Base-by-base conservation (phyloP, 2,797 vertebrate genomes). In the Rhynchotus rufescens region DNA sequence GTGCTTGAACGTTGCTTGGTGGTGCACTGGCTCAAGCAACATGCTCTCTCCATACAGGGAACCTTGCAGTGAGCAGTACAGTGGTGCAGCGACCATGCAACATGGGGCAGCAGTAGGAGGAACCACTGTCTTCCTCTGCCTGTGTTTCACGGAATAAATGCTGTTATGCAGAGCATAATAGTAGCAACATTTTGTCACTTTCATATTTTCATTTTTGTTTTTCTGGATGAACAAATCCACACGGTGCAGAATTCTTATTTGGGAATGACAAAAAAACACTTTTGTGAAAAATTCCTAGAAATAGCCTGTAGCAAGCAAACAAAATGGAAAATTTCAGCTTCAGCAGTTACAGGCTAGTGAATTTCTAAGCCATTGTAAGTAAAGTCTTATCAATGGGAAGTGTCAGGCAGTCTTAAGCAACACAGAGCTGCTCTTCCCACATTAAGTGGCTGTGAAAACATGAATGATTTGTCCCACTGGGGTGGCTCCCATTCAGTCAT, bases 401-500 rank as follows among this genome's bases (percentile, higher is more conserved):
- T 14, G 10, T 59, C 87, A 91, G 71, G 56, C 52, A 34, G 80
- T 61, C 71, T 61, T 40, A 52, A 76, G 74, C 36, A 67, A 45
- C 16, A 1, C 30, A 6, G 42, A 84, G 54, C 66, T 83, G 34
- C 51, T 19, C 26, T 77, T 34, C 51, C 49, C 32, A 57, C 71
- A 3, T 13, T 4, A 2, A 87, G 74, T 52, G n/a, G 36, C 67
- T 10, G 0, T n/a, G 64, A 80, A 87, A 85, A 91, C 56, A 57
- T 2, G 3, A 0, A 30, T 13, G 51, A 82, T 86, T 82, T 84
- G 60, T 93, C 89, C 81, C 69, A 66, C 57, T 88, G 81, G 81
- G 91, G 80, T 81, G 56, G 56, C 73, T 95, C 52, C 90, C 47
- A 8, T 45, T 88, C 80, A 73, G 85, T 57, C 87, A 85, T 87